Percentiles rank a stretch among this genome's conserved stretches.
These are phyloP conservation scores for Reticulitermes speratus DNA, from an alignment of 1,140 invertebrate genomes.

Conservation along the genomic window DNA sequence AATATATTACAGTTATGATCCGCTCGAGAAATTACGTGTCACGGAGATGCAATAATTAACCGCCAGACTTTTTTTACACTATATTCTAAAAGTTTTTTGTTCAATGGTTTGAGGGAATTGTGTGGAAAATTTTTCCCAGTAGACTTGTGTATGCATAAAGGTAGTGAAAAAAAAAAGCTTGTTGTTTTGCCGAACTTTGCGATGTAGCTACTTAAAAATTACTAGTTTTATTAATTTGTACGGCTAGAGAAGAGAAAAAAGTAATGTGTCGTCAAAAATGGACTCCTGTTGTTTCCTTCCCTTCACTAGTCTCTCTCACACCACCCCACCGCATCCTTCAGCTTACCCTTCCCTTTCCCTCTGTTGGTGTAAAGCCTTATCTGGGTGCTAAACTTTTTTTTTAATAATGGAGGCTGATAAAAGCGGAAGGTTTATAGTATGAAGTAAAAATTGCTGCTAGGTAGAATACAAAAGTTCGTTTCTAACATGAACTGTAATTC, in stretches of 20 bases:
- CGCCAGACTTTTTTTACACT: neutral
- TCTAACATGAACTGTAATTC: too few species aligned
- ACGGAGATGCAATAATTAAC: neutral
- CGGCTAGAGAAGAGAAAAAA: neutral
- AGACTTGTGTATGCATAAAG: neutral
- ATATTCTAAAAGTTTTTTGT: neutral
- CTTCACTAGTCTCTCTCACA: neutral
- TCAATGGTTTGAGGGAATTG: neutral
- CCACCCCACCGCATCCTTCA: neutral
- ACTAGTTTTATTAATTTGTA: conserved; percentile 6
- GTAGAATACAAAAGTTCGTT: neutral
- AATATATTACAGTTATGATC: conserved; percentile 16
- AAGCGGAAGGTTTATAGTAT: neutral
- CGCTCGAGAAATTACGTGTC: conserved; percentile 3
- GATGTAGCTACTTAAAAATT: conserved; percentile 2
- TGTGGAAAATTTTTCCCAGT: neutral
- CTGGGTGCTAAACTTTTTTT: neutral
- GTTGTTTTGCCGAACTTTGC: neutral
- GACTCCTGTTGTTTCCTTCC: neutral
- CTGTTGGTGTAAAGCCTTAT: neutral
- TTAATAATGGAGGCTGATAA: conserved; percentile 8
- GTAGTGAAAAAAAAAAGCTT: neutral
- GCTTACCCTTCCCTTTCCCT: neutral
- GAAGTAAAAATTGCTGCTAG: neutral
- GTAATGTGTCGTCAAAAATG: conserved; percentile 11